Evolutionary conservation across 1,140 invertebrate genomes (phyloP).

Genomic region (Drosophila sturtevanti): DNA sequence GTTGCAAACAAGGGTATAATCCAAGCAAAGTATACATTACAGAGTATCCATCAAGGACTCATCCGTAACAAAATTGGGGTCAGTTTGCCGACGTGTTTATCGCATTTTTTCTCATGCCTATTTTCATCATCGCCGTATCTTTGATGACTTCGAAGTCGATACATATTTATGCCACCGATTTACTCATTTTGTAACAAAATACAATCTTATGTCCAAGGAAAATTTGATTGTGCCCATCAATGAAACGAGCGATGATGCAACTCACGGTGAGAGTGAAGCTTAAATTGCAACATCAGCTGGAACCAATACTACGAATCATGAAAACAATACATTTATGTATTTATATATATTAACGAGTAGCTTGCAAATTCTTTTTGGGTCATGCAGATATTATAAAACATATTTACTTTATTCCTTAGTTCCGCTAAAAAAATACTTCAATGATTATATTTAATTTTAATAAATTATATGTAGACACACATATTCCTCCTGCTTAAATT

Average conservation of each 20-base stretch:
- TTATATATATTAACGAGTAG: constrained; percentile 70
- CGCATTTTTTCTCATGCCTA: constrained; percentile 99
- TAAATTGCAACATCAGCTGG: constrained; percentile 48
- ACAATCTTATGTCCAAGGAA: constrained; percentile 98
- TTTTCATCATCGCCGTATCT: constrained; percentile 98
- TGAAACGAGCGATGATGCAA: constrained; percentile 79
- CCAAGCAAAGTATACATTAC: constrained; percentile 68
- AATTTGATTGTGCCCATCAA: constrained; percentile 98
- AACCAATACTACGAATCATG: constrained; percentile 40
- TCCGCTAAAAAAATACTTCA: constrained; percentile 43
- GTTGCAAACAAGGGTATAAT: constrained; percentile 21
- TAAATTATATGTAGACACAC: constrained; percentile 73
- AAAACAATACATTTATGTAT: constrained; percentile 54
- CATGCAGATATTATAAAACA: constrained; percentile 36
- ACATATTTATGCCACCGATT: constrained; percentile 98
- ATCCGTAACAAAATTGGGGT: constrained; percentile 98
- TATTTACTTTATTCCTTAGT: constrained; percentile 11
- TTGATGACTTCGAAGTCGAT: constrained; percentile 99
- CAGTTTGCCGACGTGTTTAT: constrained; percentile 98
- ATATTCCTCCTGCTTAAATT: too few relatives aligned
- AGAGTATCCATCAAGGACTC: constrained; percentile 99
- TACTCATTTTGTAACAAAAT: constrained; percentile 99
- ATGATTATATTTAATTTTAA: constrained; percentile 74
- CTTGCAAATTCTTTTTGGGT: constrained; percentile 47
- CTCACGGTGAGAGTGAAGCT: constrained; percentile 88